Evolutionary conservation across 2,113 vertebrate genomes (phyloP), one percentile per base, ranked within the genome.

Genomic region (Rana temporaria): DNA sequence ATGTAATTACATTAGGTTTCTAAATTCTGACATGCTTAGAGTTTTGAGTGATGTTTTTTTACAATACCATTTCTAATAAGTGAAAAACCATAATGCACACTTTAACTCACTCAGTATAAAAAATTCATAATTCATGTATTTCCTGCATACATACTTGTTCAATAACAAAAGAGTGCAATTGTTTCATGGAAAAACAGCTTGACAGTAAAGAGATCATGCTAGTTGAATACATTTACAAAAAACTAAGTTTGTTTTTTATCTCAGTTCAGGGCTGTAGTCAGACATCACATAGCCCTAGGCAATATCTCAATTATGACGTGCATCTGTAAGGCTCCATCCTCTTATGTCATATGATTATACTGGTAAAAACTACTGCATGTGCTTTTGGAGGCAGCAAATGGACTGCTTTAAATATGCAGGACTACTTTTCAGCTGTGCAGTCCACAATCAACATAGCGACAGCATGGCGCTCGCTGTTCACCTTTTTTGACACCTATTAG

Each of bases 71-170:
- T 56, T 77, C 59, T 18, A 77, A 53, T 42, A 77, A 77, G 64
- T 6, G 22, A 18, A 65, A 65, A 52, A 64, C 20, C 4, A 64
- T 53, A 77, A 56, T 26, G 48, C 30, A 20, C 14, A 52, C 53
- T 48, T 48, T 62, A 80, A 80, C 62, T 80, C 20, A 60, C 66
- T 60, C 12, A 62, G 34, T 14, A 15, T 48, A n/a, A 32, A 30
- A 30, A 62, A 70, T 80, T 19, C 55, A 80, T 70, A 70, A 70
- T 70, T 68, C 34, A 80, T 80, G 56, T 48, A 70, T 52, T 52
- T 42, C 0, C 55, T 62, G 2, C 11, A 30, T 74, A 74, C 3
- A 20, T 48, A 3, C 9, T 48, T 48, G 7, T 55, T 16, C 26
- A 34, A 7, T 17, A 65, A 15, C 8, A 32, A 22, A 57, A 59